Conservation (phyloP, 2,888 invertebrate species). For the Tryphoninae sp. region DNA sequence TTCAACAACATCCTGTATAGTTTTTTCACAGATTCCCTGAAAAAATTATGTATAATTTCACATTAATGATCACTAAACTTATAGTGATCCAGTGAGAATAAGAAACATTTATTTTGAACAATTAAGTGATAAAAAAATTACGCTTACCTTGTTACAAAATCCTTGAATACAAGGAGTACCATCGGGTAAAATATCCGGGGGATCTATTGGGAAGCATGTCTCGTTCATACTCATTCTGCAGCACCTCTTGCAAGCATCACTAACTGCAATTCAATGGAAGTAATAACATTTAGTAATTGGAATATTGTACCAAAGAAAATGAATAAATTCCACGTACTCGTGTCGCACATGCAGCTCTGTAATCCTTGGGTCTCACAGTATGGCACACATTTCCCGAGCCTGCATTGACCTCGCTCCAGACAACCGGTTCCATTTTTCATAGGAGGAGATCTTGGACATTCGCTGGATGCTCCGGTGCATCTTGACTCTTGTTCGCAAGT, state of each 20-base stretch:
- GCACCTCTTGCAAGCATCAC: conserved; percentile 96
- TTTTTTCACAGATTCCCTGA: conserved; percentile 96
- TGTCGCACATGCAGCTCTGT: conserved; percentile 98
- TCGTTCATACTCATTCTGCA: conserved; percentile 95
- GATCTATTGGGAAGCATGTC: conserved; percentile 95
- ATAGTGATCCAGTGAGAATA: background rate
- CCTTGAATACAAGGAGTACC: conserved; percentile 98
- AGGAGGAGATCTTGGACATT: conserved; percentile 93
- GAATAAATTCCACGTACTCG: conserved; percentile 84
- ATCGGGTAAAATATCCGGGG: conserved; percentile 93
- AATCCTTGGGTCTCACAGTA: conserved; percentile 96
- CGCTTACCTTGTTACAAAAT: conserved; percentile 94
- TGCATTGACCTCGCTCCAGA: conserved; percentile 95
- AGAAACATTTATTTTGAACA: conserved; percentile 2
- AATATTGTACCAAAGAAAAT: conserved; percentile 17
- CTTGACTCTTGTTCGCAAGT: conserved; percentile 96
- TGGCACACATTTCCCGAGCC: conserved; percentile 94
- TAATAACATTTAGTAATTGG: conserved; percentile 6
- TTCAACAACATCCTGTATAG: conserved; percentile 96
- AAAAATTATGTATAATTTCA: conserved; percentile 64
- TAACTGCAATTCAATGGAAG: conserved; percentile 84
- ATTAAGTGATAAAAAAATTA: background rate
- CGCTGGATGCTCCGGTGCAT: conserved; percentile 91
- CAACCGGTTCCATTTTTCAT: conserved; percentile 94
- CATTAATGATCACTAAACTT: background rate